Conservation (phyloP, 2,113 vertebrate genomes). For the Podilymbus podiceps region DNA sequence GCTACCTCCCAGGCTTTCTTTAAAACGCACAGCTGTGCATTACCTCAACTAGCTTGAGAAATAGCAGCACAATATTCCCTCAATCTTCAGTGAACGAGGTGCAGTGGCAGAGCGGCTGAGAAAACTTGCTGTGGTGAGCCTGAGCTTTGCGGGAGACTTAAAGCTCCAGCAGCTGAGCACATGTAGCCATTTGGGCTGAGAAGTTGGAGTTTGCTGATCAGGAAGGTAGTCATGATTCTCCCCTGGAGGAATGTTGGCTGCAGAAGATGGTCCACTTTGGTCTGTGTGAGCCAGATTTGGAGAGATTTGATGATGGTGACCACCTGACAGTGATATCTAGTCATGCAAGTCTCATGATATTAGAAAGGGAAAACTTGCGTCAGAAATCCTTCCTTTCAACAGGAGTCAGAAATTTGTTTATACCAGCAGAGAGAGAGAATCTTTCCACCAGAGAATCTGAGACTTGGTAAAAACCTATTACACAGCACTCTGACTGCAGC, state of each 20-base stretch:
- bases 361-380: neutral
- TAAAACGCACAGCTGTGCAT: neutral
- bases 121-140: neutral
- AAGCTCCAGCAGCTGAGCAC: neutral
- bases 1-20: neutral
- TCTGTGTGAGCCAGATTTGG: neutral
- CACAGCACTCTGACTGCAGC: neutral
- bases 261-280: neutral
- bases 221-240: neutral
- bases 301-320: neutral
- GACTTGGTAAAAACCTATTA: neutral
- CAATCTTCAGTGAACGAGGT: neutral
- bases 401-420: neutral
- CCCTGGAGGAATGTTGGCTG: neutral
- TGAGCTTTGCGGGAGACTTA: neutral
- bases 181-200: rapidly evolving
- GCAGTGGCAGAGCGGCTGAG: neutral
- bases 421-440: neutral
- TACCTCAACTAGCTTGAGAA: neutral
- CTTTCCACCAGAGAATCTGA: neutral
- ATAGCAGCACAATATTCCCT: neutral
- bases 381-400: neutral
- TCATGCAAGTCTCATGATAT: rapidly evolving
- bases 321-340: neutral
- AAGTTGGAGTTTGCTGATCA: neutral